Conservation (phyloP, 2,113 vertebrate genomes). For the Pollimyrus isidori region DNA sequence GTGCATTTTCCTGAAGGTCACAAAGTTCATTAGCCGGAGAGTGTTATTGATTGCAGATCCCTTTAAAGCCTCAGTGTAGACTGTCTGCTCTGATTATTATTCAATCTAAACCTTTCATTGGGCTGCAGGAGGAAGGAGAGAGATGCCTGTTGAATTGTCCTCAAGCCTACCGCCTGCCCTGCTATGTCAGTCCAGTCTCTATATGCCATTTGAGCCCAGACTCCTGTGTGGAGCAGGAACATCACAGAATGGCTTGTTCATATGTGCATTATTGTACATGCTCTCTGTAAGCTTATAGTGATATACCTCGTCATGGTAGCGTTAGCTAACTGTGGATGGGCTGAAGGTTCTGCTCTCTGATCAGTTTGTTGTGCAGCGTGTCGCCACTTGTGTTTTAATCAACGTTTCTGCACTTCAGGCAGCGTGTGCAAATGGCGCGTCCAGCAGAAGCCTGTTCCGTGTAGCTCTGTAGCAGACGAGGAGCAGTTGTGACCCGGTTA, state of each 20-base stretch:
- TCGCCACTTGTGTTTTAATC: neutral
- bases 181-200: neutral
- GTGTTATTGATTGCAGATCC: conserved; percentile 60
- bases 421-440: neutral
- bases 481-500: neutral
- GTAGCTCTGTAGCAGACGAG: neutral
- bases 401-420: neutral
- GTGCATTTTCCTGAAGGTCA: conserved; percentile 72
- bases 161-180: neutral
- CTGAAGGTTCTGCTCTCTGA: neutral
- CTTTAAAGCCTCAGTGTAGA: conserved; percentile 38
- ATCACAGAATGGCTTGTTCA: neutral
- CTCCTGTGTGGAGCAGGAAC: neutral
- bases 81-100: conserved; percentile 33
- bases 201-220: neutral
- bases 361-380: neutral
- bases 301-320: neutral
- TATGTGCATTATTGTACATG: neutral
- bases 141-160: neutral
- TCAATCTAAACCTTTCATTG: conserved; percentile 11
- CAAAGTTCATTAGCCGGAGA: conserved; percentile 67
- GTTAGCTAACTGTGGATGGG: neutral
- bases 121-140: neutral
- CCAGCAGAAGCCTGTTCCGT: neutral
- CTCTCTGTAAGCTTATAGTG: neutral